Percentiles rank a stretch among this genome's conserved stretches.
These are phyloP conservation scores for cattle (Bos taurus) DNA, from an alignment of 2,113 vertebrate species.

Conservation along the genomic window ARS-UCD2.0 NC_037347.1:9660001-9660500, in stretches of 20 bases:
- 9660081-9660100: not conserved
- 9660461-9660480: not conserved
- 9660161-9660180: not conserved
- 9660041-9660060: not conserved
- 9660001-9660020: not conserved
- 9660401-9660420: too few species aligned
- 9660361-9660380: rapidly evolving
- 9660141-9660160: not conserved
- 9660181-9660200: not conserved
- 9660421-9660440: too few species aligned
- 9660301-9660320: too few species aligned
- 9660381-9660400: too few species aligned
- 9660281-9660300: too few species aligned
- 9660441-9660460: too few species aligned
- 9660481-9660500: not conserved
- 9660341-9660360: rapidly evolving
- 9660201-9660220: rapidly evolving
- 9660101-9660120: not conserved
- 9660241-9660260: too few species aligned
- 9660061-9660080: not conserved
- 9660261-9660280: too few species aligned
- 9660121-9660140: not conserved
- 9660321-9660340: too few species aligned
- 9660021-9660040: not conserved
- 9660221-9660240: rapidly evolving